phyloP scores from a whole-genome alignment of 2,888 invertebrate species.

The Megamerina dolium region DNA sequence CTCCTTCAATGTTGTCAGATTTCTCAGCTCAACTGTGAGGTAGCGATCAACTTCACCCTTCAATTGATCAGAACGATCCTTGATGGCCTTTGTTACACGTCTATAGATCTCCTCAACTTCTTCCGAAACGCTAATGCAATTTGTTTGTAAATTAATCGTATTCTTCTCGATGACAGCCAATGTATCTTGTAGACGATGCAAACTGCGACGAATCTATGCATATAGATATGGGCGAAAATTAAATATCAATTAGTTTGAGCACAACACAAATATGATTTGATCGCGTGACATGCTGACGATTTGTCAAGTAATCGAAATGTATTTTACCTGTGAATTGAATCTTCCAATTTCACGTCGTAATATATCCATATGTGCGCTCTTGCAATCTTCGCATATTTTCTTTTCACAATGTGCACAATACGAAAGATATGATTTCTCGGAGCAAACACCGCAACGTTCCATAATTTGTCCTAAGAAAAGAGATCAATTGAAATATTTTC shows the following conservation, averaged over 20 bases:
- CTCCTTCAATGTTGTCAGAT: constrained; percentile 80
- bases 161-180: constrained; percentile 81
- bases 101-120: constrained; percentile 92
- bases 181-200: constrained; percentile 84
- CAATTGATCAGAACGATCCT: constrained; percentile 82
- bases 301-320: no score
- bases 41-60: constrained; percentile 90
- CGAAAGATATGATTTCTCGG: constrained; percentile 83
- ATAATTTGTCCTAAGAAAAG: constrained; percentile 63
- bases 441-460: constrained; percentile 90
- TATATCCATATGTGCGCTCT: constrained; percentile 93
- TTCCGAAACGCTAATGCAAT: constrained; percentile 82
- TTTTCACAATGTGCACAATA: constrained; percentile 95
- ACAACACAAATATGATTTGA: no score
- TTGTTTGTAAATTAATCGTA: constrained; percentile 78
- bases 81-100: constrained; percentile 78
- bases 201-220: constrained; percentile 67
- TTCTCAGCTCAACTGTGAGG: constrained; percentile 78
- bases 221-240: neutral
- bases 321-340: constrained; percentile 71
- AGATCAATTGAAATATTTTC: neutral
- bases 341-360: constrained; percentile 83
- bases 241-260: neutral
- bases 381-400: constrained; percentile 94
- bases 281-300: no score